Base-by-base conservation (phyloP, 37 sponge, comb jelly and placozoan species). In the Theonella swinhoei region DNA sequence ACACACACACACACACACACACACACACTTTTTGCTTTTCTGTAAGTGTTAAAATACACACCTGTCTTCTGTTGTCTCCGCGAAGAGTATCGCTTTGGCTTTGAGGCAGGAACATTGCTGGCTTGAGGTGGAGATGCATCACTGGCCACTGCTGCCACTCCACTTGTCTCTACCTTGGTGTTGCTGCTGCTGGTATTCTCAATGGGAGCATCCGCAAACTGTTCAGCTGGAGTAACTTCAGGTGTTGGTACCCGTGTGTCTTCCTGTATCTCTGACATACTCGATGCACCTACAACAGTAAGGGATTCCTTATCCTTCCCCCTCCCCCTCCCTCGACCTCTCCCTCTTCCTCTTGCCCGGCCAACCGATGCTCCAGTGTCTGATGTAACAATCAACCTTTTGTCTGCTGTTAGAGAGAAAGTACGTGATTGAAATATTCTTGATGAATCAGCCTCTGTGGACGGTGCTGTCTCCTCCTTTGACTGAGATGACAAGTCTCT, bases 31-130 rank as follows among this genome's bases (percentile, higher is more conserved):
- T n/a, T n/a, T n/a, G n/a, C n/a, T n/a, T n/a, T n/a, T n/a, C n/a
- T n/a, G n/a, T n/a, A n/a, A n/a, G n/a, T n/a, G n/a, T n/a, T n/a
- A n/a, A n/a, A n/a, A n/a, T n/a, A n/a, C n/a, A n/a, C 67, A 36
- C 65, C 76, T n/a, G 34, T 28, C 37, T 37, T 25, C 70, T 84
- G 79, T 43, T 83, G 83, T 72, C 86, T 75, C 29, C 70, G 62
- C 19, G 80, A 80, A 20, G 90, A 90, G 42, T 90, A 90, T 26
- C 90, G 26, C 65, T 88, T 88, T 29, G 89, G 89, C 40, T 88
- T 88, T n/a, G 83, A 74, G n/a, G 33, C n/a, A 4, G 40, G 23
- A 42, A 28, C 42, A 61, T 8, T 36, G 68, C 38, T 19, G 67
- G 70, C 4, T 0, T 35, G 25, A 1, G n/a, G 19, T 0, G 26